phyloP scores from a whole-genome alignment of 2,888 invertebrate species.

The Temnothorax rugatulus region DNA sequence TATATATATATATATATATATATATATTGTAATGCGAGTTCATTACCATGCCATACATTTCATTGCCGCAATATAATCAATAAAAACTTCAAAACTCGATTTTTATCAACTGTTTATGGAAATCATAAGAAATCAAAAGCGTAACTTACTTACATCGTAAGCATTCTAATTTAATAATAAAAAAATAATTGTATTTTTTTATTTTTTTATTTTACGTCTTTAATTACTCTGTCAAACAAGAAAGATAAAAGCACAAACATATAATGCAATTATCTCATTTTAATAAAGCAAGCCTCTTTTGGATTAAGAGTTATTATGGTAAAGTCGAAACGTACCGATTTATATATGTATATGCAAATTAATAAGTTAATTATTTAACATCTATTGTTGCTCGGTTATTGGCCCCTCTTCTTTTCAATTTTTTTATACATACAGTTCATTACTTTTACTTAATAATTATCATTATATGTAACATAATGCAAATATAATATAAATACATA shows the following conservation, averaged over 20 bases:
- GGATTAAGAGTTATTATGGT: too few relatives aligned
- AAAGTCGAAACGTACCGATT: too few relatives aligned
- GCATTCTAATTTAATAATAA: slow-evolving; percentile 21
- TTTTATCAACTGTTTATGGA: slow-evolving; percentile 5
- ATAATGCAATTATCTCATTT: neutral
- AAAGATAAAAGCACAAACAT: slow-evolving; percentile 16
- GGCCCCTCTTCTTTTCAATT: too few relatives aligned
- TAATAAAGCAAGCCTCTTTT: slow-evolving; percentile 6
- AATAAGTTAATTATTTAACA: too few relatives aligned
- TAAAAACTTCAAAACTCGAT: neutral
- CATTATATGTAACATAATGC: neutral
- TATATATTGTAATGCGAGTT: slow-evolving; percentile 3
- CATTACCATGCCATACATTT: slow-evolving; percentile 8
- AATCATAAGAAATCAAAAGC: slow-evolving; percentile 10
- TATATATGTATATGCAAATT: too few relatives aligned
- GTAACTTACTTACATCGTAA: neutral
- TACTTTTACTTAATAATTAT: neutral
- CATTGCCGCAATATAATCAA: slow-evolving; percentile 2
- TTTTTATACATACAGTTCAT: too few relatives aligned
- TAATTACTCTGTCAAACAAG: slow-evolving; percentile 23
- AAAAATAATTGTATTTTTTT: neutral
- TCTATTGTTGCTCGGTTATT: too few relatives aligned
- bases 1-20: too few relatives aligned
- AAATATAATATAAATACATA: neutral
- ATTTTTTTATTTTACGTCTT: neutral